Evolutionary conservation across 2,113 vertebrate species (phyloP).

Genomic region (Macroglossus sobrinus): DNA sequence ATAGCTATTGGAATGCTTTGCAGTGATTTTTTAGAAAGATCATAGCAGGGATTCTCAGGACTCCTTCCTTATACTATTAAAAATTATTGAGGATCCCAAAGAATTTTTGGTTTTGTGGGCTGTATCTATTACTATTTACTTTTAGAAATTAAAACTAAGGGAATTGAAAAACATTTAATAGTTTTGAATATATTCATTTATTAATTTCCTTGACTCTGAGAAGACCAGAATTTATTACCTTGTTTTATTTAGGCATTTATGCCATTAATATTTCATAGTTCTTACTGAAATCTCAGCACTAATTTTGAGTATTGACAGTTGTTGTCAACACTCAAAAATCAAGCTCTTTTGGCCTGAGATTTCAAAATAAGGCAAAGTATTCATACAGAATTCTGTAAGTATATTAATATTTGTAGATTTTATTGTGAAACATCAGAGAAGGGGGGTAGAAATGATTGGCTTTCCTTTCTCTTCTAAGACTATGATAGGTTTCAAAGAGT

Average conservation of each 20-base stretch:
- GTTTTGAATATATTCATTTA: neutral
- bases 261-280: neutral
- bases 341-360: neutral
- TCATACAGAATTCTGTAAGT: neutral
- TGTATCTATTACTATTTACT: neutral
- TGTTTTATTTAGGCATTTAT: neutral
- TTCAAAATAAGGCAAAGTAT: neutral
- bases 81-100: neutral
- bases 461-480: slow-evolving; percentile 23
- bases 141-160: slow-evolving; percentile 35
- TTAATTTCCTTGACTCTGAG: slow-evolving; percentile 11
- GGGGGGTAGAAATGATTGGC: neutral
- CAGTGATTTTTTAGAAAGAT: neutral
- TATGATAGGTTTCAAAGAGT: neutral
- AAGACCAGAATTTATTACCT: neutral
- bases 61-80: neutral
- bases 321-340: neutral
- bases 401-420: neutral
- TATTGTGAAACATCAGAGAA: neutral
- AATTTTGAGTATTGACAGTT: neutral
- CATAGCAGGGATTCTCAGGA: neutral
- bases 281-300: neutral
- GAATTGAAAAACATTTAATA: slow-evolving; percentile 4
- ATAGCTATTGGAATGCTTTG: neutral
- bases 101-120: neutral